Conservation (phyloP, 2,113 vertebrate species). For the Oncorhynchus masou region DNA sequence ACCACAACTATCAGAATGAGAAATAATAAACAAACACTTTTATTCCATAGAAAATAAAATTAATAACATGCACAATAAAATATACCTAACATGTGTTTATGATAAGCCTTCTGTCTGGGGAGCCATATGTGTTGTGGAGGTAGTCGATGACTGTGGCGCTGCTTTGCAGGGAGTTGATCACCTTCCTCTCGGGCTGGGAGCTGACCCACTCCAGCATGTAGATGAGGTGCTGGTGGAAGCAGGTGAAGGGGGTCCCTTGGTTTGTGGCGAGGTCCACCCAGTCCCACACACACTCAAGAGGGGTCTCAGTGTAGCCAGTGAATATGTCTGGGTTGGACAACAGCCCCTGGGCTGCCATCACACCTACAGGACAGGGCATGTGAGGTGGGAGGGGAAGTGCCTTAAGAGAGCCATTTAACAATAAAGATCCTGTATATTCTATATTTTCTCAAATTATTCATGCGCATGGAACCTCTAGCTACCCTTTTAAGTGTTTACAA, state of each 20-base stretch:
- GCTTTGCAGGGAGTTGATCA: slow-evolving; percentile 91
- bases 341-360: slow-evolving; percentile 93
- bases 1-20: too few relatives aligned
- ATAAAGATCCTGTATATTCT: not conserved
- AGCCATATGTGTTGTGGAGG: slow-evolving; percentile 82
- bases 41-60: not conserved
- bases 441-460: not conserved
- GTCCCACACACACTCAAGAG: slow-evolving; percentile 89
- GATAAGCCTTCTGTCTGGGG: slow-evolving; percentile 3
- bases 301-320: slow-evolving; percentile 89
- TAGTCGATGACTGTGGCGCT: slow-evolving; percentile 94
- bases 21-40: not conserved
- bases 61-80: not conserved
- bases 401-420: not conserved
- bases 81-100: not conserved
- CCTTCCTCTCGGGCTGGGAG: slow-evolving; percentile 89
- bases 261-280: slow-evolving; percentile 91
- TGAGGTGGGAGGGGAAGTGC: slow-evolving; percentile 15
- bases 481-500: too few relatives aligned
- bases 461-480: not conserved
- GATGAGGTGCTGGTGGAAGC: slow-evolving; percentile 96
- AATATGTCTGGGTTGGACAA: slow-evolving; percentile 95
- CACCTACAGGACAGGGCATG: slow-evolving; percentile 68
- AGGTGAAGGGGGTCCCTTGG: slow-evolving; percentile 90
- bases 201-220: slow-evolving; percentile 96